Evolutionary conservation across 2,797 vertebrate genomes (phyloP).

Genomic region (Acanthiza pusilla): DNA sequence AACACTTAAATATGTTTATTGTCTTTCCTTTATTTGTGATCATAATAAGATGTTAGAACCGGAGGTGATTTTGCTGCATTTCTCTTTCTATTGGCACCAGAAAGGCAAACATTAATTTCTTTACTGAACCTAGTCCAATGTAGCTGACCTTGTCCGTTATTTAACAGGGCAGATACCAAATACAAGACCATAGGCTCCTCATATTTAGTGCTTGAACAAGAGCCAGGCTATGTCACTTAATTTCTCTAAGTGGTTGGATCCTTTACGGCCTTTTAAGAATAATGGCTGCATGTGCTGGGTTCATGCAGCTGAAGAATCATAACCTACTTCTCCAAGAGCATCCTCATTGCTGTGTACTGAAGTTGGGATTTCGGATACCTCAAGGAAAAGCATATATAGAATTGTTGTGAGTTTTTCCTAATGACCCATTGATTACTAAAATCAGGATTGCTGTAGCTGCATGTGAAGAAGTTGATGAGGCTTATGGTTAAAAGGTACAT

Average conservation of each 20-base stretch:
- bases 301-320: neutral
- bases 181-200: neutral
- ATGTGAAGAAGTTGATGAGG: neutral
- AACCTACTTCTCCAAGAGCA: neutral
- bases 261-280: neutral
- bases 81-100: neutral
- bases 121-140: neutral
- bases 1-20: neutral
- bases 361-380: neutral
- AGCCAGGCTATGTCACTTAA: slow-evolving; percentile 1
- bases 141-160: neutral
- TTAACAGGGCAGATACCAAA: neutral
- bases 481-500: neutral
- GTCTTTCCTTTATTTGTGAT: neutral
- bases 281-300: neutral
- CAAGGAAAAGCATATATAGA: neutral
- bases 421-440: neutral
- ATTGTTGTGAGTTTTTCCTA: neutral
- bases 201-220: neutral
- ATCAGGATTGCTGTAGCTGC: neutral
- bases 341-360: neutral
- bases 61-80: neutral
- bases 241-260: slow-evolving; percentile 28
- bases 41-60: neutral
- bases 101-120: neutral